Conservation (phyloP, 2,113 vertebrate genomes). For the Labeo rohita region DNA sequence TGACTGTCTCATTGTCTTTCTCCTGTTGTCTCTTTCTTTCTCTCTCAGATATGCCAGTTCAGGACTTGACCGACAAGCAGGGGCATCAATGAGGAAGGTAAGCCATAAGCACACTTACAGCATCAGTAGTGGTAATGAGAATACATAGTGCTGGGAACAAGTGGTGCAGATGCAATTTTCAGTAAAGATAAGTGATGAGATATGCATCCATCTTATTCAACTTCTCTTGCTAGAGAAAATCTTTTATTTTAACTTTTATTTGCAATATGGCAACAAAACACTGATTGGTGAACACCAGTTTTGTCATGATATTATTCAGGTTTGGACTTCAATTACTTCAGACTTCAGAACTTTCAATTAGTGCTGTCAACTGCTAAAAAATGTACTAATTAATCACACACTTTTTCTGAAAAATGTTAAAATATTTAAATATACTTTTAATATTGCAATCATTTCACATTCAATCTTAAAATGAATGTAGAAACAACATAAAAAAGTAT, state of each 20-base stretch:
- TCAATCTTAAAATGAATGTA: too few species aligned
- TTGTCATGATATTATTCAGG: background rate
- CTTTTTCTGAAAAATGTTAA: too few species aligned
- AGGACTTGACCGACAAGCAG: slow-evolving; percentile 78
- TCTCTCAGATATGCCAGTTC: slow-evolving; percentile 77
- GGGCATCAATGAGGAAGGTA: slow-evolving; percentile 84
- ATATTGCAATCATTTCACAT: too few species aligned
- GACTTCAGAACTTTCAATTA: too few species aligned
- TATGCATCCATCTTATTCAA: too few species aligned
- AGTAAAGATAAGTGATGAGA: background rate
- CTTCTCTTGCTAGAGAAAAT: too few species aligned
- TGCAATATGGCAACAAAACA: background rate
- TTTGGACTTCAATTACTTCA: background rate
- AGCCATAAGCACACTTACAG: slow-evolving; percentile 23
- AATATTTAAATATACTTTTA: too few species aligned
- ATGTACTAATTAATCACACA: too few species aligned
- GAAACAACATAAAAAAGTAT: too few species aligned
- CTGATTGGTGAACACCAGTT: background rate
- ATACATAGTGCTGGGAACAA: background rate
- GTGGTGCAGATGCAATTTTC: background rate
- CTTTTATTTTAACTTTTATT: background rate
- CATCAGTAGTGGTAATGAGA: background rate
- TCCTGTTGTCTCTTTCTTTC: background rate
- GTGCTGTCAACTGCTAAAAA: too few species aligned
- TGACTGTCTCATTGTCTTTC: background rate